phyloP scores from a whole-genome alignment of 2,888 invertebrate genomes.

The Vesta saturnalis region DNA sequence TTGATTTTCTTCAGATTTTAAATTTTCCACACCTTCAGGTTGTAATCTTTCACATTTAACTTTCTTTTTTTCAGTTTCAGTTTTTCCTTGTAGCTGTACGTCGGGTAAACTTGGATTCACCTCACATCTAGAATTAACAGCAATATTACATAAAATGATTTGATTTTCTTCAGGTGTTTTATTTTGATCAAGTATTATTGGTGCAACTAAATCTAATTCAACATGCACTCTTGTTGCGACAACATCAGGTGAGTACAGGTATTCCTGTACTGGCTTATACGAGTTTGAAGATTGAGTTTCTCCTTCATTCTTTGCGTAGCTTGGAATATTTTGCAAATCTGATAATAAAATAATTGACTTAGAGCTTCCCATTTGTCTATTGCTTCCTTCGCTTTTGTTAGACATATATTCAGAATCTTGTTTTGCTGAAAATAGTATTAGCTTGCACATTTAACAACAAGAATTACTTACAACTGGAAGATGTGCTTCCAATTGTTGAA shows the following conservation, averaged over 20 bases:
- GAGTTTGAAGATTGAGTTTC: conserved; percentile 36
- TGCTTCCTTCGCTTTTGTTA: background rate
- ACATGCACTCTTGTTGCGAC: conserved; percentile 67
- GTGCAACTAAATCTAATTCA: conserved; percentile 64
- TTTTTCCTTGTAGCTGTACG: conserved; percentile 15
- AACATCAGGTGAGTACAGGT: conserved; percentile 58
- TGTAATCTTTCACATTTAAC: conserved; percentile 50
- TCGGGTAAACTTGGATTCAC: conserved; percentile 25
- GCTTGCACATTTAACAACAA: background rate
- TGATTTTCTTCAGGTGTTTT: conserved; percentile 44
- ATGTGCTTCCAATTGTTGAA: conserved; percentile 7
- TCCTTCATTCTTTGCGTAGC: conserved; percentile 24
- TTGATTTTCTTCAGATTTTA: conserved; percentile 38
- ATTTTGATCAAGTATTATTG: conserved; percentile 45
- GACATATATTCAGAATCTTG: conserved; percentile 62
- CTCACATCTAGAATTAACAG: conserved; percentile 46
- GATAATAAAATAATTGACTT: conserved; percentile 39
- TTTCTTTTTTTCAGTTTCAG: conserved; percentile 15
- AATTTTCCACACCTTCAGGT: conserved; percentile 56
- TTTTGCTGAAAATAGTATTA: conserved; percentile 63
- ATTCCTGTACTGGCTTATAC: conserved; percentile 42
- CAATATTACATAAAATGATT: conserved; percentile 56
- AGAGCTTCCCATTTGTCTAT: conserved; percentile 35
- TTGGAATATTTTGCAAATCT: conserved; percentile 39
- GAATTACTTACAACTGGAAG: conserved; percentile 52